Conservation (phyloP, 1,140 invertebrate species). For the Pteromalus puparum region DNA sequence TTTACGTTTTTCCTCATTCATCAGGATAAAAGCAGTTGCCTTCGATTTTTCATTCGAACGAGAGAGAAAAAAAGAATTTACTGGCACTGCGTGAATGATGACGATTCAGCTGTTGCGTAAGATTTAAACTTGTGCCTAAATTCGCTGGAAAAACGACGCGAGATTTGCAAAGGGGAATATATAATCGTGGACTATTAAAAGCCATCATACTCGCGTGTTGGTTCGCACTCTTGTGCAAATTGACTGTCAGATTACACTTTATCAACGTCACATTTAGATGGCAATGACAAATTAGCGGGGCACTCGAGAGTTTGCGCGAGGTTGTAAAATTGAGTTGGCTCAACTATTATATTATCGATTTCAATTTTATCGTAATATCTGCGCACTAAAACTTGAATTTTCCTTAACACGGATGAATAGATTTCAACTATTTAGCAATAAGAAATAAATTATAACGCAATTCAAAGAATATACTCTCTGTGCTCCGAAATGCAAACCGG, state of each 20-base stretch:
- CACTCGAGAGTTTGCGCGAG: too few relatives aligned
- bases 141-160: background rate
- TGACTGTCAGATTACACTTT: background rate
- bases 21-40: background rate
- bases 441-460: too few relatives aligned
- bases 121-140: background rate
- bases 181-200: background rate
- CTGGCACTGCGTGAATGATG: background rate
- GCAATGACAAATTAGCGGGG: background rate
- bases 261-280: background rate
- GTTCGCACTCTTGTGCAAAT: background rate
- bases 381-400: too few relatives aligned
- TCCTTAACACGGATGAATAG: too few relatives aligned
- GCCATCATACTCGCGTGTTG: too few relatives aligned
- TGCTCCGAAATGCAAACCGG: background rate
- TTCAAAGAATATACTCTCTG: too few relatives aligned
- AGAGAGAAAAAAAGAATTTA: background rate
- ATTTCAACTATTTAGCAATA: too few relatives aligned
- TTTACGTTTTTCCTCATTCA: background rate
- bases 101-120: background rate
- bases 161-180: background rate
- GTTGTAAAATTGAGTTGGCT: too few relatives aligned
- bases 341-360: too few relatives aligned
- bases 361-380: too few relatives aligned
- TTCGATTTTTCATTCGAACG: background rate